These are phyloP conservation scores for Callionymus lyra DNA, from an alignment of 2,113 vertebrate species.

Conservation along the genomic window DNA sequence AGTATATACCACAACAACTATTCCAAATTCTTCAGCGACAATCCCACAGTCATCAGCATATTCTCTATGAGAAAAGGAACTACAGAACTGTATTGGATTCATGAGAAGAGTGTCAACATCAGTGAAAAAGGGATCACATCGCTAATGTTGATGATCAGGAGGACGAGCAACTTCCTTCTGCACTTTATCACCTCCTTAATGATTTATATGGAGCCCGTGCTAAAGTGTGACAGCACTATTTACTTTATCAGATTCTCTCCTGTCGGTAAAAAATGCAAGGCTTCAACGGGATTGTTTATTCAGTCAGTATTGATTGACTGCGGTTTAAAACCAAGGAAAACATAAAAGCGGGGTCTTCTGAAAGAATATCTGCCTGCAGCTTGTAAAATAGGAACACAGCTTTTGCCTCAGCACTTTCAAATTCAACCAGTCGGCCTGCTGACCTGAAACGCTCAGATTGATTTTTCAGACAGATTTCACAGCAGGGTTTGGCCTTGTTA, in stretches of 20 bases:
- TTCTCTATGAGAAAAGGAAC: not conserved
- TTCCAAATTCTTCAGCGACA: too few relatives aligned
- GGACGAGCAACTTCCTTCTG: not conserved
- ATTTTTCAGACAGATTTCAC: constrained; percentile 13
- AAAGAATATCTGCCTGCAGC: constrained; percentile 8
- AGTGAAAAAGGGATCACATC: too few relatives aligned
- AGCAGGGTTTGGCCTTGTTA: constrained; percentile 1
- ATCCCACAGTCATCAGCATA: too few relatives aligned
- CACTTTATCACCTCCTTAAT: not conserved
- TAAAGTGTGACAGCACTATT: not conserved
- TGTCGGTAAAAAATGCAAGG: constrained; percentile 4
- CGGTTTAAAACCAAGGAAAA: constrained; percentile 3
- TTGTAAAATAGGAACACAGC: not conserved
- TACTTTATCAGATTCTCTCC: not conserved
- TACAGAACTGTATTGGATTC: not conserved
- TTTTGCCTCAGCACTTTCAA: not conserved
- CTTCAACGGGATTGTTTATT: constrained; percentile 2
- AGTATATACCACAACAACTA: too few relatives aligned
- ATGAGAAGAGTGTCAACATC: not conserved
- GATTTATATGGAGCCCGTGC: not conserved
- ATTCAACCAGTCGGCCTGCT: constrained; percentile 1
- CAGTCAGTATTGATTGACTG: constrained; percentile 17
- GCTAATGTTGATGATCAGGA: not conserved
- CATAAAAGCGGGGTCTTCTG: constrained; percentile 1
- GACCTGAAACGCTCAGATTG: constrained; percentile 6